Conservation (phyloP, 2,113 vertebrate genomes). For the Zosterops pallidus region DNA sequence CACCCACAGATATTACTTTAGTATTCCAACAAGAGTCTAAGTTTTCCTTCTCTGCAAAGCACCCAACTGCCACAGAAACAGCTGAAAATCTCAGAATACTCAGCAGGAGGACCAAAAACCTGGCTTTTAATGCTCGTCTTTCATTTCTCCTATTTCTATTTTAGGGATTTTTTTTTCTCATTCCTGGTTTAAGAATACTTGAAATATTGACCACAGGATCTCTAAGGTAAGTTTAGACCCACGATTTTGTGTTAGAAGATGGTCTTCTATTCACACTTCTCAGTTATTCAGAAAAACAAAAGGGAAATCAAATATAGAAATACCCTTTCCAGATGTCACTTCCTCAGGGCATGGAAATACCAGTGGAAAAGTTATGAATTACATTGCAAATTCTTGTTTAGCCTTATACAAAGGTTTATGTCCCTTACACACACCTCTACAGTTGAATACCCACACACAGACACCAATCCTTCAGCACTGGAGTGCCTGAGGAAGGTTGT, state of each 20-base stretch:
- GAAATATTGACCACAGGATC: not conserved
- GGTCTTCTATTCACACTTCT: not conserved
- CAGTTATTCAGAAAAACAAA: not conserved
- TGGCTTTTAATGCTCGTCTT: not conserved
- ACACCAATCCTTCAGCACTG: not conserved
- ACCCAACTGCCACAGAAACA: not conserved
- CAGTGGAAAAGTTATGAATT: not conserved
- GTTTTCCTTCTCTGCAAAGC: not conserved
- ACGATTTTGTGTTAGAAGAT: not conserved
- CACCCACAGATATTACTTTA: not conserved
- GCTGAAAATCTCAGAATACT: not conserved
- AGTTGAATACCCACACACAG: not conserved
- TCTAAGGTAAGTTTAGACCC: not conserved
- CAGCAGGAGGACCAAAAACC: not conserved
- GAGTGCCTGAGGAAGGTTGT: not conserved
- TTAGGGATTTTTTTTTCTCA: not conserved
- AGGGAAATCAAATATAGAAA: not conserved
- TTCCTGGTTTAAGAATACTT: not conserved
- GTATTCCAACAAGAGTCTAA: not conserved
- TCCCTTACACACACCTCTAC: too few relatives aligned
- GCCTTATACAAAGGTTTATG: rapidly evolving
- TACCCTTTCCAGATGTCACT: not conserved
- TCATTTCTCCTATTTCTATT: not conserved
- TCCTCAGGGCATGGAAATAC: rapidly evolving
- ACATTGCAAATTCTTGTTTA: not conserved